Percentiles rank a stretch among this genome's conserved stretches.
Evolutionary conservation across 2,888 invertebrate genomes (phyloP).

Genomic region (Metacarcinus magister): DNA sequence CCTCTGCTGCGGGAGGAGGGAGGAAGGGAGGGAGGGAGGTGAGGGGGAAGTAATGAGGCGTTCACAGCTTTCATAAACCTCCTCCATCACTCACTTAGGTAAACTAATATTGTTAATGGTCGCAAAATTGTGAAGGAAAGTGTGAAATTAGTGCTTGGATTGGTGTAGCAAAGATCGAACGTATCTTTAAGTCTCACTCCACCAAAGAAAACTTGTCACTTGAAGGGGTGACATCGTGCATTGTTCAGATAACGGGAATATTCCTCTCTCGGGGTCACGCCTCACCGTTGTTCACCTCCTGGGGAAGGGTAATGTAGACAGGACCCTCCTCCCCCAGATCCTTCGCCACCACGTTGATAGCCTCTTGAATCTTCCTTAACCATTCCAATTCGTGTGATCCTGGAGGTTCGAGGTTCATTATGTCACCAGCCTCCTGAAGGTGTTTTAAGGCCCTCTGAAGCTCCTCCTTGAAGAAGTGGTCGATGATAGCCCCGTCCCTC

Average conservation of each 20-base stretch:
- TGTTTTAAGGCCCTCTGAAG: constrained; percentile 59
- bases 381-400: constrained; percentile 71
- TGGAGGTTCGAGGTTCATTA: constrained; percentile 73
- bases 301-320: neutral
- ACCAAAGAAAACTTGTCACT: neutral
- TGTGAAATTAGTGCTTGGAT: neutral
- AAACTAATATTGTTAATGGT: neutral
- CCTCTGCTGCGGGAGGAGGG: neutral
- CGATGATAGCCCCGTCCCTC: constrained; percentile 47
- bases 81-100: neutral
- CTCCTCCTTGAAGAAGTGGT: constrained; percentile 68
- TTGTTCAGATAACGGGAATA: neutral
- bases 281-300: neutral
- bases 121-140: neutral
- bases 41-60: neutral
- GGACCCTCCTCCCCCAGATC: constrained; percentile 30
- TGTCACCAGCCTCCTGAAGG: constrained; percentile 66
- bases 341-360: neutral
- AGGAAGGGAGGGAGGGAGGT: neutral
- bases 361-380: constrained; percentile 53
- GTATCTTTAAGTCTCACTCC: neutral
- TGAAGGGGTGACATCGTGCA: neutral
- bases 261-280: neutral
- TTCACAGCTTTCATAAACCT: neutral
- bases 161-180: neutral